Evolutionary conservation across 2,113 vertebrate species (phyloP), one percentile per base, ranked within the genome.

Genomic region (Manacus vitellinus): DNA sequence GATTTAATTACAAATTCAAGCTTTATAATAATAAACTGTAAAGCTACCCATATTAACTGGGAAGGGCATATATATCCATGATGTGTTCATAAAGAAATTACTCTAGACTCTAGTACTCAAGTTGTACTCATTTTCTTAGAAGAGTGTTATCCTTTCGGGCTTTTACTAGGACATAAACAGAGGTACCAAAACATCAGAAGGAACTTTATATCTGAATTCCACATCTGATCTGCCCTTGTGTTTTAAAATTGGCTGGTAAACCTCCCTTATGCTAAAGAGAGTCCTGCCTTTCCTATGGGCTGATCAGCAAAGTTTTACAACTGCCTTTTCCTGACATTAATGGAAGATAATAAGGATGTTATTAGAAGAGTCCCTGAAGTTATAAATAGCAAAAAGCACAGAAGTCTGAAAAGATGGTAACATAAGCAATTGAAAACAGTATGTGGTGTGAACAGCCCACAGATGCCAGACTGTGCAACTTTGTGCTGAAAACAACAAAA

Each of bases 371-470:
- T 95, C 65, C 46, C 89, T 95, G 94, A 95, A 74, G 63, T 92
- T 83, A 95, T 95, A 97, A 97, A 96, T 20, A 94, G 62, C 20
- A 95, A 94, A 95, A 96, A 94, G 79, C 70, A 77, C 31, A 94
- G 76, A 96, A 92, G 67, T 78, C 73, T 95, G 67, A 92, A 94
- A 54, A 93, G 68, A 88, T 92, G 58, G 56, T 30, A 94, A 81
- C 77, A 70, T 89, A 63, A 94, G 62, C 93, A 94, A 88, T 47
- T 89, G 82, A 95, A 97, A 97, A 96, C 90, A 70, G 95, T 94
- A 94, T 80, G 66, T 76, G 88, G 47, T 94, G 8, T 94, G 71
- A 97, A 85, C n/a, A 92, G 39, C 20, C 44, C 54, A 58, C 46
- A 88, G 92, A 95, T n/a, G 73, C 94, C 89, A 97, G 47, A 71